Percentiles rank a stretch among this genome's conserved stretches.
Conservation (phyloP, 2,888 invertebrate species). For the Caenorhabditis parvicauda region DNA sequence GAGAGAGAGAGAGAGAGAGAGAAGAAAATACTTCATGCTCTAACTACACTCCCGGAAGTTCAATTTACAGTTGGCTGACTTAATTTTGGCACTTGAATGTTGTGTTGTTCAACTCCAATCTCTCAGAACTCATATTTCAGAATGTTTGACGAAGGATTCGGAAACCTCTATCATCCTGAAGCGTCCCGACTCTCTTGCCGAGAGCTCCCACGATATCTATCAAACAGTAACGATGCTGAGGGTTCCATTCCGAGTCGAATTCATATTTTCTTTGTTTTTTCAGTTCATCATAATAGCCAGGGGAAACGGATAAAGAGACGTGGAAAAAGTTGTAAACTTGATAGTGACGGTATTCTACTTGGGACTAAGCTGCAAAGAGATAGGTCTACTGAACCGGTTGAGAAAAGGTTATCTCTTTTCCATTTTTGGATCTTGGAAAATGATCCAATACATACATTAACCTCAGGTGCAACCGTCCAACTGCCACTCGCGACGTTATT, state of each 20-base stretch:
- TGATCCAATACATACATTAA: background rate
- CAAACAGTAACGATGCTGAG: conserved; percentile 17
- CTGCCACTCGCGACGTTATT: background rate
- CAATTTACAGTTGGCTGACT: background rate
- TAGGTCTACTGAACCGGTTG: conserved; percentile 3
- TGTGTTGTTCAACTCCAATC: background rate
- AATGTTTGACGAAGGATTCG: conserved; percentile 33
- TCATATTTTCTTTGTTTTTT: background rate
- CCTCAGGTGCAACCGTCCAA: background rate
- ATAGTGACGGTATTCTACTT: conserved; percentile 14
- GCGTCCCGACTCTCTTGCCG: conserved; percentile 18
- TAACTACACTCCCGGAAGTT: background rate
- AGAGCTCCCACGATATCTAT: conserved; percentile 24
- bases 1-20: background rate
- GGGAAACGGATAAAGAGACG: conserved; percentile 24
- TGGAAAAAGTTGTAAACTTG: conserved; percentile 11
- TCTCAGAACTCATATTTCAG: background rate
- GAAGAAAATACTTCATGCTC: background rate
- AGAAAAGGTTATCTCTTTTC: background rate
- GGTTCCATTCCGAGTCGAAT: background rate
- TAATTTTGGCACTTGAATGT: background rate
- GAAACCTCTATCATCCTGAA: conserved; percentile 21
- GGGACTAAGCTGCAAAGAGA: conserved; percentile 16
- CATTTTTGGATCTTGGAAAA: background rate
- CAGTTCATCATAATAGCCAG: conserved; percentile 29